These are phyloP conservation scores for Pachycephus smyrnensis DNA, from an alignment of 2,888 invertebrate species.

Conservation along the genomic window DNA sequence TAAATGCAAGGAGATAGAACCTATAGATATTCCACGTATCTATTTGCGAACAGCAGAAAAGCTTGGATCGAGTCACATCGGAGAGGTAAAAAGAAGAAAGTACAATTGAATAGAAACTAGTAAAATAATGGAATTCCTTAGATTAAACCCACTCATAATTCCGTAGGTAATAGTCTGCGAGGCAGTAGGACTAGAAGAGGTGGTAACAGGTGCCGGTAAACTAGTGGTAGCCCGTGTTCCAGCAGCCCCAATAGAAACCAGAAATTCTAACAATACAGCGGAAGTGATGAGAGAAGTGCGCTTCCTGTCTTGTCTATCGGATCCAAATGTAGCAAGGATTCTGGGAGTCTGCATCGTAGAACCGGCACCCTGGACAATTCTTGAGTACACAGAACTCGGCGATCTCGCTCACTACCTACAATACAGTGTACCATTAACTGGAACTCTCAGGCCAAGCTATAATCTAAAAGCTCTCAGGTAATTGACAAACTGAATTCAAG, in stretches of 20 bases:
- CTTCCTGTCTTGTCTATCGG: constrained; percentile 76
- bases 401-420: constrained; percentile 79
- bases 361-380: constrained; percentile 74
- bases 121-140: background rate
- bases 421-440: constrained; percentile 63
- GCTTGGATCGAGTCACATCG: constrained; percentile 71
- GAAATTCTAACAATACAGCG: constrained; percentile 61
- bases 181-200: constrained; percentile 68
- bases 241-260: constrained; percentile 58
- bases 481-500: background rate
- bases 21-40: constrained; percentile 71
- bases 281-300: constrained; percentile 75
- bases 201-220: constrained; percentile 67
- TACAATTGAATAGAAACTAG: background rate
- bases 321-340: constrained; percentile 76
- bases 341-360: constrained; percentile 72
- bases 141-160: background rate
- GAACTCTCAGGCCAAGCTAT: constrained; percentile 59
- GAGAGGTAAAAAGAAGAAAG: constrained; percentile 66
- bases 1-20: constrained; percentile 72
- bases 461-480: constrained; percentile 65
- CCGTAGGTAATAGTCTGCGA: constrained; percentile 71
- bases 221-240: constrained; percentile 71
- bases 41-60: constrained; percentile 71
- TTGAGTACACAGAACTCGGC: constrained; percentile 81